Evolutionary conservation across 1,140 invertebrate genomes (phyloP).

Genomic region (Orius laevigatus): DNA sequence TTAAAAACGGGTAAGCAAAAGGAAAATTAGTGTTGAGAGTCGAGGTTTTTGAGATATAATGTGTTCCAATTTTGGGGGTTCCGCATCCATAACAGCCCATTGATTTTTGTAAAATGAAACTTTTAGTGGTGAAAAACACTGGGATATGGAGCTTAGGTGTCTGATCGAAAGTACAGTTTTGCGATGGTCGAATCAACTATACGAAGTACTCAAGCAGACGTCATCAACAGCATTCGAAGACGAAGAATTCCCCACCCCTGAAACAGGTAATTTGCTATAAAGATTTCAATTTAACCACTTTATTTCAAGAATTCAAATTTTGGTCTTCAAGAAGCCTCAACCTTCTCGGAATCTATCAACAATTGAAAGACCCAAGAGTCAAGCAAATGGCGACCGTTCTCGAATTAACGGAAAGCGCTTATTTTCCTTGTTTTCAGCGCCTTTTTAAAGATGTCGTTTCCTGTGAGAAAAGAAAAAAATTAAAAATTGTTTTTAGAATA

Average conservation of each 20-base stretch:
- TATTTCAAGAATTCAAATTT: constrained; percentile 40
- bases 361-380: constrained; percentile 57
- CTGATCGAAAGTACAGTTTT: constrained; percentile 65
- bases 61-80: no score
- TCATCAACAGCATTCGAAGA: constrained; percentile 42
- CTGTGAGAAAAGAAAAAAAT: constrained; percentile 25
- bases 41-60: no score
- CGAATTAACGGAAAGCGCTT: constrained; percentile 54
- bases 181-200: constrained; percentile 63
- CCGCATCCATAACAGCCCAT: no score
- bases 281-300: no score
- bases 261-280: constrained; percentile 26
- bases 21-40: no score
- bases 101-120: neutral
- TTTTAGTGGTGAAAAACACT: constrained; percentile 30
- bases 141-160: constrained; percentile 50
- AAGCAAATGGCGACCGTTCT: constrained; percentile 63
- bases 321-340: constrained; percentile 37
- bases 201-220: constrained; percentile 56
- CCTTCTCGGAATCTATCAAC: constrained; percentile 65
- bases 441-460: constrained; percentile 46
- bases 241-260: constrained; percentile 48
- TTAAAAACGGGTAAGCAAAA: constrained; percentile 34
- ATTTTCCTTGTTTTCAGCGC: constrained; percentile 50
- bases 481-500: neutral